Percentiles rank a stretch among this genome's conserved stretches.
phyloP scores from a whole-genome alignment of 2,888 invertebrate genomes.

The Diarsia dahlii region DNA sequence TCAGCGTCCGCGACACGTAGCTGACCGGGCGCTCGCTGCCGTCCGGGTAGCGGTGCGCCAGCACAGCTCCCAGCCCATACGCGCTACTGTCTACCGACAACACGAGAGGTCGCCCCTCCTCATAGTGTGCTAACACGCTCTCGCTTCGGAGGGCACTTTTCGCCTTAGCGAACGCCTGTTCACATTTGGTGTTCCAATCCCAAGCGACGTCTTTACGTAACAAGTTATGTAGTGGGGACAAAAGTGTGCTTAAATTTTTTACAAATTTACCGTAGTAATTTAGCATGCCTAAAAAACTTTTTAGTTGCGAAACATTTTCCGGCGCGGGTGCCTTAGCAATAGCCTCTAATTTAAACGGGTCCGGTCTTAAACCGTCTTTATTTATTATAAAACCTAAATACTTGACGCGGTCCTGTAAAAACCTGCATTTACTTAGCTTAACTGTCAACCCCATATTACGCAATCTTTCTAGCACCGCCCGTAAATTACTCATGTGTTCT shows the following conservation, averaged over 20 bases:
- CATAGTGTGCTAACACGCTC: conserved; percentile 6
- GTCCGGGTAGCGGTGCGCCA: neutral
- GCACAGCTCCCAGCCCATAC: neutral
- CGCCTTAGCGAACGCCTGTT: too few species aligned
- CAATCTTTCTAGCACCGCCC: neutral
- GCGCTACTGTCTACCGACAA: conserved; percentile 11
- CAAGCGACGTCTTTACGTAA: too few species aligned
- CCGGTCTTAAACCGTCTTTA: neutral
- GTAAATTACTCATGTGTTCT: neutral
- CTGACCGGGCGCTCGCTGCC: neutral
- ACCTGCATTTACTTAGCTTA: neutral
- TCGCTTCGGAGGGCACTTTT: too few species aligned
- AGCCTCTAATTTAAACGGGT: too few species aligned
- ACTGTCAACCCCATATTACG: conserved; percentile 2
- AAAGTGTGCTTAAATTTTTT: too few species aligned
- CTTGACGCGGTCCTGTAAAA: neutral
- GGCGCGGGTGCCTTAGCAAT: too few species aligned
- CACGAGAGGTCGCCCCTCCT: conserved; percentile 2
- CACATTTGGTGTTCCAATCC: too few species aligned
- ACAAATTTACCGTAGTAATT: too few species aligned
- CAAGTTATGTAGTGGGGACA: too few species aligned
- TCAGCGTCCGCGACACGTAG: neutral
- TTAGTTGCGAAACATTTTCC: too few species aligned
- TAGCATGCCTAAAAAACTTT: too few species aligned
- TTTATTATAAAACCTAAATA: neutral